Base-by-base conservation (phyloP, 2,888 invertebrate species). In the Caenorhabditis imperialis region DNA sequence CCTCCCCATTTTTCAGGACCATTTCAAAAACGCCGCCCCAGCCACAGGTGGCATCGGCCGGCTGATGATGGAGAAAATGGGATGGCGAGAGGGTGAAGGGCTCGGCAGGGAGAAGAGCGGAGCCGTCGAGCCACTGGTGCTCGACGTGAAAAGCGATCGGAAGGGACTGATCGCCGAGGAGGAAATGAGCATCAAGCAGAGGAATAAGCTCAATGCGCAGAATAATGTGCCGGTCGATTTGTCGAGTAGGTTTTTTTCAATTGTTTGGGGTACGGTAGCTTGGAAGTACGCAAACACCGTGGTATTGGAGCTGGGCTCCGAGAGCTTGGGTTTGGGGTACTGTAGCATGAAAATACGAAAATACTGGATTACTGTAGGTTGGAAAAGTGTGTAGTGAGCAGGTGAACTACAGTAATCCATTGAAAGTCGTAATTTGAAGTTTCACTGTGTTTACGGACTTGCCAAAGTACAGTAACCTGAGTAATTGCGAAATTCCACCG, bases 11-110 rank as follows among this genome's bases (percentile, higher is more conserved):
- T 44, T 86, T 27, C 92, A 95, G 93, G 96, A 97, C 90, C 95
- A 95, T 90, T 91, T 98, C 80, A 92, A 92, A 78, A 92, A 92
- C 12, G 94, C 96, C n/a, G 93, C 93, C 67, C 96, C 96, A 0
- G 93, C 97, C 1, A 93, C 92, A 51, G 94, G 95, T 60, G 97
- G 97, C 12, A 94, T 97, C 93, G 98, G 98, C 22, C 95, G 96
- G 95, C 93, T 93, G 83, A 91, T 99, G 75, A 91, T 99, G 48
- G 94, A 96, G 90, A 97, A 96, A 44, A 78, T 81, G 77, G 98
- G 98, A 45, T 98, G 98, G 98, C 93, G 93, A 79, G 95, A 95
- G 0, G 98, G 98, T 0, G 94, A 94, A 89, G 99, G 98, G 25
- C 91, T 99, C 55, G 98, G 99, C 37, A 96, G 96, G 89, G 94